phyloP scores from a whole-genome alignment of 2,888 invertebrate genomes.

The Diarsia brunnea region DNA sequence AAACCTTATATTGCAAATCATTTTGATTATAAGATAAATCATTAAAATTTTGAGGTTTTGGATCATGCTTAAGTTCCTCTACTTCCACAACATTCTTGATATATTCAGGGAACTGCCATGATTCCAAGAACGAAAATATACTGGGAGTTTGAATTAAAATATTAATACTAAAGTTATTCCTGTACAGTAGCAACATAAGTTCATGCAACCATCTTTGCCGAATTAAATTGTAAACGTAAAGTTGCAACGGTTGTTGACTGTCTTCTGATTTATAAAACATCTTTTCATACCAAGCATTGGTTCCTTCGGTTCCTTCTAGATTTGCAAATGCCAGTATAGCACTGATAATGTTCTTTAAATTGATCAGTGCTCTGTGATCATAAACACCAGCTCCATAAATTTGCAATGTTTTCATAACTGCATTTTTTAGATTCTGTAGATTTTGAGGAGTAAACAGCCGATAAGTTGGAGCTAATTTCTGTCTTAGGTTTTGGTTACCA shows the following conservation, averaged over 20 bases:
- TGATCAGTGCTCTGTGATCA: slow-evolving; percentile 12
- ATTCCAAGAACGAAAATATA: slow-evolving; percentile 26
- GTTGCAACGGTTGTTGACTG: slow-evolving; percentile 31
- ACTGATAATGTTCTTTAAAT: slow-evolving; percentile 29
- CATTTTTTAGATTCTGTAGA: slow-evolving; percentile 25
- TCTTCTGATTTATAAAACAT: slow-evolving; percentile 31
- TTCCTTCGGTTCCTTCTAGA: not conserved
- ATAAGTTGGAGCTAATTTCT: slow-evolving; percentile 39
- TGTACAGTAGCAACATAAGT: slow-evolving; percentile 36
- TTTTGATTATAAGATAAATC: not conserved
- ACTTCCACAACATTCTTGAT: slow-evolving; percentile 21
- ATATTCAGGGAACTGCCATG: slow-evolving; percentile 43
- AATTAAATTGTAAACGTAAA: slow-evolving; percentile 48
- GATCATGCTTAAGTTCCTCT: not conserved
- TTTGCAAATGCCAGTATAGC: slow-evolving; percentile 33
- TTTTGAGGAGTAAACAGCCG: slow-evolving; percentile 37
- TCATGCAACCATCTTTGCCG: slow-evolving; percentile 59
- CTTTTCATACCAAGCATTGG: slow-evolving; percentile 44
- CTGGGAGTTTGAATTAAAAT: slow-evolving; percentile 28
- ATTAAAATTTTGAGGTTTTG: not conserved
- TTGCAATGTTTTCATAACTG: slow-evolving; percentile 7
- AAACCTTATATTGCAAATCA: not conserved
- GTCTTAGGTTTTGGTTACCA: not conserved
- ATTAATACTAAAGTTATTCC: slow-evolving; percentile 40
- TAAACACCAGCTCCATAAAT: not conserved